Evolutionary conservation across 2,797 vertebrate species (phyloP), one percentile per base, ranked within the genome.

Genomic region (Chelidonichthys spinosus): DNA sequence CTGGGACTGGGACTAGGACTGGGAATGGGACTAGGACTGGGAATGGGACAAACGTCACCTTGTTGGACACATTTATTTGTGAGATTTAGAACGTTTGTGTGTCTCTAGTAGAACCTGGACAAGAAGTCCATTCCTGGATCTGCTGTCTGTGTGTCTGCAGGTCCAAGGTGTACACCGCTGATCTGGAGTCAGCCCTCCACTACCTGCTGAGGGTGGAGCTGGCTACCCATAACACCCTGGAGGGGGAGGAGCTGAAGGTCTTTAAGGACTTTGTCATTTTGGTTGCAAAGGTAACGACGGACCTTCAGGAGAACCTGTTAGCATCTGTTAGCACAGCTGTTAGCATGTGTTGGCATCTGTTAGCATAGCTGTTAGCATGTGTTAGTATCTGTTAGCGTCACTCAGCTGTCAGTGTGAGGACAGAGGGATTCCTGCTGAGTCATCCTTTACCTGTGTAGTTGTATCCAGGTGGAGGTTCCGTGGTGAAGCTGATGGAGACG

Each of bases 171-270:
- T 98, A 99, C 92, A 91, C 91, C 11, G 95, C 95, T 0, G 98
- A 99, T 84, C 94, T 99, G 91, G 97, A 98, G 84, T 98, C 97
- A 0, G 96, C 95, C 1, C 94, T 99, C 47, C 97, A 98, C 91
- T 97, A 97, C 86, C 91, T 99, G 75, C 92, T 99, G 72, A 89
- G 98, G 7, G 95, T 98, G 1, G 98, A 99, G 85, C 94, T 99
- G 25, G 97, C 97, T 0, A 89, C 95, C 1, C 97, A 96, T 82
- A 92, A 66, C 66, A 90, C 89, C 0, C 89, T 99, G 63, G 94
- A 97, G 37, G 97, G 97, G 71, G 94, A 94, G 4, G 94, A 98
- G 91, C 95, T 99, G 0, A 95, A 91, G 79, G 90, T 95, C 3
- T 96, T 99, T 70, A 98, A 95, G 92, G 96, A 97, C 89, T 95